Evolutionary conservation across 1,140 invertebrate genomes (phyloP).

Genomic region (Leptinotarsa lineolata): DNA sequence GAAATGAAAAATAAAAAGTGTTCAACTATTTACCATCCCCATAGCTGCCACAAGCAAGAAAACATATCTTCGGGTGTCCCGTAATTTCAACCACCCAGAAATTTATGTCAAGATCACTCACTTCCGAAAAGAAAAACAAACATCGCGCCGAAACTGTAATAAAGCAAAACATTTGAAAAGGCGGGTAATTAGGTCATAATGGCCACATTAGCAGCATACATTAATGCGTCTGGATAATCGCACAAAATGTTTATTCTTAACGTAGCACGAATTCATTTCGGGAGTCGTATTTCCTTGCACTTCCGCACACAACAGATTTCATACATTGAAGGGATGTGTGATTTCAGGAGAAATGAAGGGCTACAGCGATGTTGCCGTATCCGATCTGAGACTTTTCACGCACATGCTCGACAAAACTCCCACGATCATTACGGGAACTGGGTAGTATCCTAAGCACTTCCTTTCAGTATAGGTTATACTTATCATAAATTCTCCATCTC

Average conservation of each 20-base stretch:
- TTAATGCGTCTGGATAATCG: not conserved
- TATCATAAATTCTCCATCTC: no score
- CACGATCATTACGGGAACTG: no score
- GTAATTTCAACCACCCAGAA: not conserved
- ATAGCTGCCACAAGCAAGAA: conserved; percentile 5
- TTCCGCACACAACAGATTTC: conserved; percentile 5
- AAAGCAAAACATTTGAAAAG: conserved; percentile 6
- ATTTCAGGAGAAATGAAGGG: not conserved
- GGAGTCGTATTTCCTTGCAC: not conserved
- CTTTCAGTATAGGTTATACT: no score
- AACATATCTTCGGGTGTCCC: not conserved
- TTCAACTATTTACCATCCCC: conserved; percentile 5
- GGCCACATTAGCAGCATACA: not conserved
- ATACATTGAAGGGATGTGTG: conserved; percentile 1
- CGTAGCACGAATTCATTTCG: not conserved
- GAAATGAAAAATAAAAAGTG: not conserved
- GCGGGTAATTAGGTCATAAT: not conserved
- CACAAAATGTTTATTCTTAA: conserved; percentile 1
- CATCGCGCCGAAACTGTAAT: not conserved
- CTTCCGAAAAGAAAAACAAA: not conserved
- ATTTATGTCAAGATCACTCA: conserved; percentile 5
- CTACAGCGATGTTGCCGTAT: not conserved
- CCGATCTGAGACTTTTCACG: not conserved
- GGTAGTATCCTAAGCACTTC: no score
- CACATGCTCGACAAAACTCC: no score